Evolutionary conservation across 1,140 invertebrate species (phyloP), one percentile per base, ranked within the genome.

Genomic region (Leptinotarsa lineolata): DNA sequence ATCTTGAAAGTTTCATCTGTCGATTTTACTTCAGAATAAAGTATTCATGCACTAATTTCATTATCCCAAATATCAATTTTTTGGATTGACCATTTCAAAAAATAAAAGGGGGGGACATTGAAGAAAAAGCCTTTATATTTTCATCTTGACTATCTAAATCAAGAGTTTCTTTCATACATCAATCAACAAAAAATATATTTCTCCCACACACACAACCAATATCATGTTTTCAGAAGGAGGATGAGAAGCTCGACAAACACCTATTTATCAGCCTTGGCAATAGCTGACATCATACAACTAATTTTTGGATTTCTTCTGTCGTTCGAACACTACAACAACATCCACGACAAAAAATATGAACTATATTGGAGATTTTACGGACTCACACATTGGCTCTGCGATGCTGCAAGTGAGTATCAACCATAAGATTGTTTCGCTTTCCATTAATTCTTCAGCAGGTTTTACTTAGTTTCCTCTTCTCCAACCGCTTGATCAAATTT

Each of bases 241-340:
- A 94, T 94, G 92, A 85, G 91, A 70, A 90, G 89, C 72, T 92
- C 92, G 30, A 94, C 92, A 58, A 93, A 93, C 84, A 86, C 89
- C 76, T 94, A 94, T 83, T 85, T 94, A 77, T 91, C 90, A 68
- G 92, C 92, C 0, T 80, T 94, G 74, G 92, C 92, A 39, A 87
- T 91, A 46, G 90, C 92, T 22, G 92, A 94, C 78, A 85, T 93
- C 64, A 85, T 92, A 24, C 92, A 92, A 82, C 85, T 94, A 60
- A 83, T 91, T 22, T 89, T 91, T 77, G 88, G 89, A 74, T 88
- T 93, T 77, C 84, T 89, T 24, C 84, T 94, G 24, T 91, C 91
- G 0, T 84, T 92, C 48, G 80, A 87, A 73, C 90, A 92, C 80
- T 91, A 92, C 77, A 78, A 83, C 60, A 85, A 87, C 72, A 85